Evolutionary conservation across 2,113 vertebrate genomes (phyloP), one percentile per base, ranked within the genome.

Genomic region (Dinomys branickii): DNA sequence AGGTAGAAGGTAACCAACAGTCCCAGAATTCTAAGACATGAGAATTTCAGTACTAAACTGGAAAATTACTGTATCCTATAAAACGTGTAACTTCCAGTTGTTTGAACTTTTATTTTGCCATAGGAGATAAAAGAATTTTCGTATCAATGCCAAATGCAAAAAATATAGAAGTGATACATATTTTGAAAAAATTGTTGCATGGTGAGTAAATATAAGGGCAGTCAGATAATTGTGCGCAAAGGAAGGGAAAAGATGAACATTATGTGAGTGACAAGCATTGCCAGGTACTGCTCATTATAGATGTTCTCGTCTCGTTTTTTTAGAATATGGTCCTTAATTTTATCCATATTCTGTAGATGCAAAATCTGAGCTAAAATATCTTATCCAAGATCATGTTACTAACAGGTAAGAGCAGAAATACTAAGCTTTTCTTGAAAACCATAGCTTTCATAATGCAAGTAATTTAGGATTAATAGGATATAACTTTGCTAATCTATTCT

Each of bases 21-120:
- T 41, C 33, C 9, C 58, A 61, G 6, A 75, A 61, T 81, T 38
- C 71, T 77, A 50, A 28, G 50, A 94, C 8, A 67, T 8, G 35
- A 78, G 28, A 67, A 58, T 80, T 78, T 63, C 73, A 86, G 50
- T 71, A n/a, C 35, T 85, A 90, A 86, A 90, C 77, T 80, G 4
- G 35, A 10, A 89, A 69, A 77, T 69, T 56, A 69, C 3, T 83
- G 0, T 59, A 63, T 58, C 17, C 35, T 41, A 47, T 38, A 54
- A 92, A 94, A 88, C 38, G 22, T 87, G 6, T 56, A 71, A 92
- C 16, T 44, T 78, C 16, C 33, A 65, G 4, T 91, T 65, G 56
- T 56, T 91, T 92, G 47, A 73, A 33, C 2, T 58, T 97, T 91
- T 61, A 82, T 52, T 92, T 89, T 86, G 81, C 35, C 28, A 38